These are phyloP conservation scores for Anolis carolinensis DNA, from an alignment of 2,113 vertebrate genomes.

Conservation along the genomic window DNA sequence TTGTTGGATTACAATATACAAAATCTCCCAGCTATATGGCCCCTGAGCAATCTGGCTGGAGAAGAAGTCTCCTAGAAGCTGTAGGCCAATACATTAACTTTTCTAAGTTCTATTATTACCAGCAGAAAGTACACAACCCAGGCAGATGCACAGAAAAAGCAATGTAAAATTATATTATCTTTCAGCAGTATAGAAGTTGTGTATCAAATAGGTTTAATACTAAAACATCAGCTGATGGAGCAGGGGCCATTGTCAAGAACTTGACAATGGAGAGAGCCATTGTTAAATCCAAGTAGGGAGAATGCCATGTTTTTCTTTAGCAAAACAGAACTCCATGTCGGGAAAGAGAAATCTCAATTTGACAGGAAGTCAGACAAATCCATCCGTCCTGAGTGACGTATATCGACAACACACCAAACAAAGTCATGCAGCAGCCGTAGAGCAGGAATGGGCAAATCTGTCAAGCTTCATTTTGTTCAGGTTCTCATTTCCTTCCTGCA, in stretches of 20 bases:
- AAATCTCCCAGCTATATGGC: too few relatives aligned
- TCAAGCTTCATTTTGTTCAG: background rate
- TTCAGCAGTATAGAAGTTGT: too few relatives aligned
- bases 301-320: background rate
- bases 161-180: background rate
- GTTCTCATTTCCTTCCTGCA: background rate
- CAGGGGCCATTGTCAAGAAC: background rate
- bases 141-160: too few relatives aligned
- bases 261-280: background rate
- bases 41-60: too few relatives aligned
- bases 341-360: background rate
- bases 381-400: background rate
- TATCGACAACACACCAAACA: background rate
- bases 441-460: background rate
- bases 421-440: background rate
- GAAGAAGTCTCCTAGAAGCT: too few relatives aligned
- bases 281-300: background rate
- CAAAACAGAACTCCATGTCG: background rate
- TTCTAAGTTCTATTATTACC: too few relatives aligned
- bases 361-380: conserved; percentile 30
- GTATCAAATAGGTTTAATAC: background rate
- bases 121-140: background rate
- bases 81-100: too few relatives aligned
- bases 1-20: too few relatives aligned
- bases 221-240: background rate